phyloP scores from a whole-genome alignment of 2,797 vertebrate genomes.

The Scleropages formosus region DNA sequence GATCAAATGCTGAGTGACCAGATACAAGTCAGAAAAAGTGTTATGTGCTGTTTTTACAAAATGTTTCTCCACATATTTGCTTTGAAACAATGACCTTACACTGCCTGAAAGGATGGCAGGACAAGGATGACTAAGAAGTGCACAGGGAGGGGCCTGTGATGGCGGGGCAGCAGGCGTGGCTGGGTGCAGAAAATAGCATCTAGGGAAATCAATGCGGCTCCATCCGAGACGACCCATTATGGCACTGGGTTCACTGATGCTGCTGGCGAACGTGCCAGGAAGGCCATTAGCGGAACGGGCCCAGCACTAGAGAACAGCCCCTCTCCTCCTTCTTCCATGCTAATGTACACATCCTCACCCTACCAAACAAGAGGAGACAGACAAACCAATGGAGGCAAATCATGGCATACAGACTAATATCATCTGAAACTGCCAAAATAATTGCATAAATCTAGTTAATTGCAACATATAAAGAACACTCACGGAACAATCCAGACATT shows the following conservation, averaged over 20 bases:
- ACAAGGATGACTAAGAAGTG: conserved; percentile 34
- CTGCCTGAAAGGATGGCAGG: conserved; percentile 19
- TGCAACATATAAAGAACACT: too few species aligned
- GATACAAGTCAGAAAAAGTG: not conserved
- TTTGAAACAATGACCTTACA: conserved; percentile 15
- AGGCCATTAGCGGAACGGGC: conserved; percentile 60
- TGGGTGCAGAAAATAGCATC: conserved; percentile 40
- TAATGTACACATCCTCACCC: not conserved
- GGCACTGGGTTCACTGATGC: conserved; percentile 54
- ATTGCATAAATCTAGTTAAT: too few species aligned
- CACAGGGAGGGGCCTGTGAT: conserved; percentile 29
- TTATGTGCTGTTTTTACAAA: not conserved
- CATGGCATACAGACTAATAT: too few species aligned
- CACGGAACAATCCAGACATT: too few species aligned
- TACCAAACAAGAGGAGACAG: not conserved
- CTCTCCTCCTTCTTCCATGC: not conserved
- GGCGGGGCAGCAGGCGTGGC: not conserved
- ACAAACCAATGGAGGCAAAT: not conserved
- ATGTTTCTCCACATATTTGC: not conserved
- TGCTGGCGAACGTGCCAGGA: conserved; percentile 56
- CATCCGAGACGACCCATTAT: conserved; percentile 60
- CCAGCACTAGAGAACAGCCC: conserved; percentile 60
- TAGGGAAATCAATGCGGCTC: conserved; percentile 72
- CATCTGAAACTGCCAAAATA: too few species aligned
- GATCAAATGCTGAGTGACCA: conserved; percentile 9